Percentiles rank a stretch among this genome's conserved stretches.
Evolutionary conservation across 2,113 vertebrate genomes (phyloP).

Genomic region (Oncorhynchus nerka): DNA sequence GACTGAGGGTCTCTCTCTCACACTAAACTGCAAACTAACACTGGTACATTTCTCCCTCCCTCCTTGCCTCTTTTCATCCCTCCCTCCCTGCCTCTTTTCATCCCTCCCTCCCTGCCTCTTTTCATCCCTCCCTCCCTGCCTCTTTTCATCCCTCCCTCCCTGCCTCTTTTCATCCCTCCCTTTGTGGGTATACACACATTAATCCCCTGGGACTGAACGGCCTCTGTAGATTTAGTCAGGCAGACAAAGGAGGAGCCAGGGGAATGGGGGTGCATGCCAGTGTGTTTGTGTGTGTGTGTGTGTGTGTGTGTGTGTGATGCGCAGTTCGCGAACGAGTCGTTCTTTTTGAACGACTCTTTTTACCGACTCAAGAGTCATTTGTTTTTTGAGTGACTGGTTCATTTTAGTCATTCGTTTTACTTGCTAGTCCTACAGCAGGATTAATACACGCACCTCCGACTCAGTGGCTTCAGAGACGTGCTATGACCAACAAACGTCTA

Average conservation of each 20-base stretch:
- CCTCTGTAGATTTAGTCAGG: conserved; percentile 56
- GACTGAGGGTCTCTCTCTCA: neutral
- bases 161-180: conserved; percentile 36
- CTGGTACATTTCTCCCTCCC: conserved; percentile 11
- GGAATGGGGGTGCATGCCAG: conserved; percentile 22
- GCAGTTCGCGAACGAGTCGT: too few species aligned
- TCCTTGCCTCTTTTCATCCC: neutral
- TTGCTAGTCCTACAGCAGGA: too few species aligned
- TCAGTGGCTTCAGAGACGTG: too few species aligned
- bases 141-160: neutral
- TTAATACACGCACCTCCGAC: too few species aligned
- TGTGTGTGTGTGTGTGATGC: conserved; percentile 3
- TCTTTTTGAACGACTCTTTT: too few species aligned
- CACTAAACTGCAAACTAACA: conserved; percentile 48
- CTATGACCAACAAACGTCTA: too few species aligned
- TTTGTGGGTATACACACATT: conserved; percentile 55
- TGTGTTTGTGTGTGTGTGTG: conserved; percentile 19
- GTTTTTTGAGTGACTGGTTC: too few species aligned
- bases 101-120: conserved; percentile 16
- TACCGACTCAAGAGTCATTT: too few species aligned
- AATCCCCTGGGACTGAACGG: conserved; percentile 61
- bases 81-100: neutral
- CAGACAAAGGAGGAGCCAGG: conserved; percentile 64
- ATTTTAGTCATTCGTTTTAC: too few species aligned
- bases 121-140: conserved; percentile 41